Evolutionary conservation across 2,888 invertebrate genomes (phyloP).

Genomic region (Sipha maydis): DNA sequence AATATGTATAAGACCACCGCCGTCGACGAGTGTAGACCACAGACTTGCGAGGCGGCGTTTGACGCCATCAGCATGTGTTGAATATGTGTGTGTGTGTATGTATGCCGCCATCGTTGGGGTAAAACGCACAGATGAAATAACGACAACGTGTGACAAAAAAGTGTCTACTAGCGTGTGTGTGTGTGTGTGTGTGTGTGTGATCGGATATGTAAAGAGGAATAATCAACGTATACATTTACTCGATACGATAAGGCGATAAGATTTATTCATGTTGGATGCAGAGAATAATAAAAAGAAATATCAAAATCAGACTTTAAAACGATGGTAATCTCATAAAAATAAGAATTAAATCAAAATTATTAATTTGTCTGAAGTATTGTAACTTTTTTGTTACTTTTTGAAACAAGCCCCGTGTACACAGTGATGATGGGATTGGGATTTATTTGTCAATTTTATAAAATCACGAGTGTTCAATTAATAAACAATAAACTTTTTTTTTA

Average conservation of each 20-base stretch:
- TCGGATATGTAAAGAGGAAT: neutral
- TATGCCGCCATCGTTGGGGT: neutral
- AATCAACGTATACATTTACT: neutral
- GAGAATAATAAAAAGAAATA: no score
- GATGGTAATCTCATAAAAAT: no score
- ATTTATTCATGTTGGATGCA: no score
- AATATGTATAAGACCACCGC: conserved; percentile 34
- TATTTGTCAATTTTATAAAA: no score
- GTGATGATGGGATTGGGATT: no score
- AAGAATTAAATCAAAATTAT: no score
- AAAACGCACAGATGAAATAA: conserved; percentile 35
- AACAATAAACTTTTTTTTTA: no score
- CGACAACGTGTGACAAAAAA: conserved; percentile 38
- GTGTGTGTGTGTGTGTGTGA: neutral
- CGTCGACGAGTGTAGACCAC: neutral
- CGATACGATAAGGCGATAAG: neutral
- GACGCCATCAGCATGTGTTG: conserved; percentile 42
- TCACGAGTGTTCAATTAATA: no score
- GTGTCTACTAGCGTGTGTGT: neutral
- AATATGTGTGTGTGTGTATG: neutral
- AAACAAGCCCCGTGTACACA: no score
- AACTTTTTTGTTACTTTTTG: no score
- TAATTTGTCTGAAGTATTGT: no score
- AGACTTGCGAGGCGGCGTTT: conserved; percentile 14
- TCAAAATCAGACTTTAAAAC: no score